Evolutionary conservation across 1,140 invertebrate genomes (phyloP), one percentile per base, ranked within the genome.

Genomic region (Pentalonia nigronervosa): DNA sequence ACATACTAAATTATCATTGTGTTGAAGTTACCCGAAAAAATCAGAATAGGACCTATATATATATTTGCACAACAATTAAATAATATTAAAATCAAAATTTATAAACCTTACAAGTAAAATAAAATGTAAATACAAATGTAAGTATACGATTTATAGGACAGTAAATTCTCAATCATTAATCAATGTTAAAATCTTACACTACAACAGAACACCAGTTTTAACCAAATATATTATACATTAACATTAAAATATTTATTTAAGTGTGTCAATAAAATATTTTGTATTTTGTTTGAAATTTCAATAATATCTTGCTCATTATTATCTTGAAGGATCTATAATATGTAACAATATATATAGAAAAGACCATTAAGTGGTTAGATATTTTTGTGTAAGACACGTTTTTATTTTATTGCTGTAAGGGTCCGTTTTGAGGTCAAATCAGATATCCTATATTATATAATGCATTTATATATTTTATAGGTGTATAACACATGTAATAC

Each of bases 401-500:
- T 91, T 48, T 81, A 76, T 7, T 88, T 50, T 34, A 53, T 34
- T 48, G 30, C 30, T 60, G 11, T 11, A 47, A 83, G 91, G 34
- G 91, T 83, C n/a, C n/a, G 34, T 34, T 76, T 67, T 91, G 30
- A 76, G 91, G 67, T 81, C 76, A 36, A 48, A 81, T 36, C 47
- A 84, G n/a, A 47, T 20, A 34, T 21, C 34, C 1, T 2, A 91
- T 45, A 48, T 36, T 90, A 84, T 84, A 60, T 90, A 53, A n/a
- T 7, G n/a, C 14, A 20, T 17, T 76, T 17, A 53, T 90, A 36
- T 56, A 53, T n/a, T 34, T 4, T n/a, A 17, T n/a, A 89, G 30
- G 25, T 76, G 30, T 76, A 76, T 76, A 30, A 91, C 47, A 83
- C 90, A 47, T 83, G 90, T 50, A 83, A 83, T 83, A 83, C 76